Percentiles rank a stretch among this genome's conserved stretches.
Evolutionary conservation across 2,888 invertebrate species (phyloP).

Genomic region (Tipula vernalis): DNA sequence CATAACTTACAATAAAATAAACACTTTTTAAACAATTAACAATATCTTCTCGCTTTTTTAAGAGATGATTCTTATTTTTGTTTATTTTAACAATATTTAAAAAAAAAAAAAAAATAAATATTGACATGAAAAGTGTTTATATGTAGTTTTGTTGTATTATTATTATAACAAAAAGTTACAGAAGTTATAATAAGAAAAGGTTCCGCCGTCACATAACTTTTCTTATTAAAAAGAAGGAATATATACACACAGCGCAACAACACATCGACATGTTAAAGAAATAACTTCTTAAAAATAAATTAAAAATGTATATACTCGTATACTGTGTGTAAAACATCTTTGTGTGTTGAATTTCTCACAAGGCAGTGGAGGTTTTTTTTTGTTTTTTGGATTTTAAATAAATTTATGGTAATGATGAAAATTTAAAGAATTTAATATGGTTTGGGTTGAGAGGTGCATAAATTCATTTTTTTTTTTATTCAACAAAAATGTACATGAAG

Average conservation of each 20-base stretch:
- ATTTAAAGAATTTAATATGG: background rate
- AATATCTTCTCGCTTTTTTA: background rate
- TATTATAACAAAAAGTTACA: slow-evolving; percentile 4
- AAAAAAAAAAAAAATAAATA: background rate
- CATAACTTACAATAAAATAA: background rate
- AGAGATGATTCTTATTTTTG: background rate
- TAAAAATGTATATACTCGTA: background rate
- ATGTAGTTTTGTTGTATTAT: background rate
- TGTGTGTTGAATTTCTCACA: background rate
- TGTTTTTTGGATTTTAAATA: background rate
- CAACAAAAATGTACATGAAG: background rate
- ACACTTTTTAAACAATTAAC: background rate
- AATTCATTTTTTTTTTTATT: background rate
- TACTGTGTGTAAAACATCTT: background rate
- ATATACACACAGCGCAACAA: background rate
- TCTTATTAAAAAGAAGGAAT: background rate
- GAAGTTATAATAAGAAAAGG: background rate
- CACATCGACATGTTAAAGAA: background rate
- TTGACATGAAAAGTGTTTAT: background rate
- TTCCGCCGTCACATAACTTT: slow-evolving; percentile 4
- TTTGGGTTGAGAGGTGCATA: slow-evolving; percentile 4
- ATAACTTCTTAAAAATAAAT: background rate
- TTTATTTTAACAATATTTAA: background rate
- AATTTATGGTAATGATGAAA: slow-evolving; percentile 4
- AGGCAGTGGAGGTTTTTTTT: background rate